Evolutionary conservation across 1,140 invertebrate species (phyloP), one percentile per base, ranked within the genome.

Genomic region (Formica selysi): DNA sequence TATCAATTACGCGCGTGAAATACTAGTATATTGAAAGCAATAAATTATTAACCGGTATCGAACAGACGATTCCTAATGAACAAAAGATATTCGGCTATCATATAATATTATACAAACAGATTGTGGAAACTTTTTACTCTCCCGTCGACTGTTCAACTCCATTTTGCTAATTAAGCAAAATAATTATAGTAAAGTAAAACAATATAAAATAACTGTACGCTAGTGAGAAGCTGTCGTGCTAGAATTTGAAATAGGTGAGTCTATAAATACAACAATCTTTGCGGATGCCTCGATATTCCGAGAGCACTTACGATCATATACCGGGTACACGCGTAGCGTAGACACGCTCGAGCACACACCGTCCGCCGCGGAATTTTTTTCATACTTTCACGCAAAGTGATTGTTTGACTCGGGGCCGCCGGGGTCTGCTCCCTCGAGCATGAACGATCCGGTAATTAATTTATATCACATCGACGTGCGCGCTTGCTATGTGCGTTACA

Each of bases 321-420:
- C 32, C 5, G 36, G 8, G 6, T 80, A 64, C 65, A 68, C 62
- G 41, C 41, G 36, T 22, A 65, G 36, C 41, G 51, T 61, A 59
- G 74, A 48, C 44, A 76, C 16, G 41, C 61, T 73, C 73, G 88
- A 87, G 76, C 57, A 78, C 83, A 64, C 67, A 87, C 80, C 57
- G 76, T 88, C 86, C 65, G 89, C 87, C 73, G 65, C 59, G 89
- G 92, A 93, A 94, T 94, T 92, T 94, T 94, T 94, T 94, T 92
- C 92, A 94, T 94, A 94, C 94, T 95, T 94, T 95, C 94, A 94
- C 93, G 93, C 94, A 94, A 93, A 94, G 94, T 94, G 94, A 94
- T 95, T 95, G 94, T 94, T 94, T 93, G 90, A 90, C 84, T 89
- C 48, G 83, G 87, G 91, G 91, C 91, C 91, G 92, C 90, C 86